Evolutionary conservation across 2,888 invertebrate species (phyloP), one percentile per base, ranked within the genome.

Genomic region (Lycaena phlaeas): DNA sequence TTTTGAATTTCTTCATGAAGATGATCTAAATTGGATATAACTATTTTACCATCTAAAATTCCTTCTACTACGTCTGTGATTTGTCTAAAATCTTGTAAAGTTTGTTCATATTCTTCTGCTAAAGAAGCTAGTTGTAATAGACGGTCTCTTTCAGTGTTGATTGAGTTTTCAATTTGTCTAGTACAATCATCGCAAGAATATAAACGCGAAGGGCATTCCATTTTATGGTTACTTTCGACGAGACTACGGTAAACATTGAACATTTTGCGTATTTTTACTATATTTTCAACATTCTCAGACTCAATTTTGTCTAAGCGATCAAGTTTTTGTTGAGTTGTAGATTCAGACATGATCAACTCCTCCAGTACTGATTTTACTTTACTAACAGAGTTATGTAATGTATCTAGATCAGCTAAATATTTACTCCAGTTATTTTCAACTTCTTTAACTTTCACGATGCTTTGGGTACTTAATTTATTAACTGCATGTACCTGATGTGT

Each of bases 1-100:
- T 93, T 95, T 57, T 94, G 94, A 76, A 95, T 93, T 77, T 95
- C 95, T 57, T 94, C 93, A 57, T 93, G 93, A n/a, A 95, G 75
- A 55, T 94, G 92, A 54, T 92, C 90, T 45, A 94, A 76, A 52
- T 90, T 90, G 26, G 87, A 88, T 1, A 94, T 92, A 4, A 89
- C 88, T 22, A 95, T 90, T 29, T 92, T 90, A 51, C 91, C 91
- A 49, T 93, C 91, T 4, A 95, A 87, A 26, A 95, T 73, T 28
- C 91, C 90, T 65, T 95, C 93, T 1, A 95, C 95, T 4, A 95
- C 88, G 38, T 93, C 90, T 2, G 93, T 93, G 18, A 95, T 94
- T 62, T 95, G 93, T 6, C 90, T 89, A 54, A 95, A 94, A 64
- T 96, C 95, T 61, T 92, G 91, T 6, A 96, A 75, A 0, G 94